Evolutionary conservation across 1,140 invertebrate species (phyloP).

Genomic region (Agrilus planipennis): DNA sequence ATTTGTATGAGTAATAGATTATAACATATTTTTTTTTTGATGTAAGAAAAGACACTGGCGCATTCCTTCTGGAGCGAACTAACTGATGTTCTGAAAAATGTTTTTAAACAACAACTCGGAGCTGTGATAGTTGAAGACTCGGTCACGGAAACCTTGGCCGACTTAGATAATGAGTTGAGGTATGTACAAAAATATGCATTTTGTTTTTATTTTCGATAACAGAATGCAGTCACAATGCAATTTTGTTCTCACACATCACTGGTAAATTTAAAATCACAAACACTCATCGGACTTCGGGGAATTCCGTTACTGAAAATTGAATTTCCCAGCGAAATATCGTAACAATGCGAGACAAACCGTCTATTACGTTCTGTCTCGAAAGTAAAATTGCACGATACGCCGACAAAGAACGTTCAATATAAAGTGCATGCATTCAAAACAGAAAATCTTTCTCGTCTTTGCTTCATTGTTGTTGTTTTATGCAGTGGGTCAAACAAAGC

Average conservation of each 20-base stretch:
- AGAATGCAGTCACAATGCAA: background rate
- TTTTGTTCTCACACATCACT: too few species aligned
- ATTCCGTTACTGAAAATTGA: background rate
- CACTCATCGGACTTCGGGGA: background rate
- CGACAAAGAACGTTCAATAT: too few species aligned
- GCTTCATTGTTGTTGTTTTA: too few species aligned
- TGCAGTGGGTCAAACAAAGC: too few species aligned
- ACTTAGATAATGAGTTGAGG: conserved; percentile 20
- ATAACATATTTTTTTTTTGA: conserved; percentile 4
- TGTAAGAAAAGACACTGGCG: conserved; percentile 19
- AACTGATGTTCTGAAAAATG: conserved; percentile 19
- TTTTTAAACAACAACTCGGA: conserved; percentile 19
- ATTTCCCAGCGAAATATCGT: background rate
- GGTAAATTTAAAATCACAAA: background rate
- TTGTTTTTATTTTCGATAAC: too few species aligned
- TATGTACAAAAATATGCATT: conserved; percentile 9
- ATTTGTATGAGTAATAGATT: too few species aligned
- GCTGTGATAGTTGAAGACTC: conserved; percentile 22
- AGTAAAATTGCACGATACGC: too few species aligned
- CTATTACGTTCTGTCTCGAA: background rate
- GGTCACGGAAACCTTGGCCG: conserved; percentile 19
- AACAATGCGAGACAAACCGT: background rate
- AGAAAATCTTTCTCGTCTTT: too few species aligned
- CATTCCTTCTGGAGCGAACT: conserved; percentile 22
- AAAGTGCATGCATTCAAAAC: too few species aligned